Evolutionary conservation across 1,140 invertebrate genomes (phyloP), one percentile per base, ranked within the genome.

Genomic region (Gonioctena quinquepunctata): DNA sequence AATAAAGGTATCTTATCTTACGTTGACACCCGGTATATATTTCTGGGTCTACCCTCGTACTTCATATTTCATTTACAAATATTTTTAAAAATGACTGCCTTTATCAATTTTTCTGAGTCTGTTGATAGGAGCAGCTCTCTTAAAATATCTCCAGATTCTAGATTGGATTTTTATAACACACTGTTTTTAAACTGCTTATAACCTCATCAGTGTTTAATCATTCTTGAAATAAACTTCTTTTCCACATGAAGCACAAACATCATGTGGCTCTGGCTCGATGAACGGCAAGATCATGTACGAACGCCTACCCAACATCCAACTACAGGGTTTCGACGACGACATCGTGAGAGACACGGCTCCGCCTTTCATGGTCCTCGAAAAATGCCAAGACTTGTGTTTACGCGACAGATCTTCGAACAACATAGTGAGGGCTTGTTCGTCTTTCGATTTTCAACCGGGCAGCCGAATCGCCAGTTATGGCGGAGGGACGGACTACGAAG

Each of bases 171-270:
- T n/a, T n/a, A n/a, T n/a, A n/a, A n/a, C n/a, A n/a, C n/a, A n/a
- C n/a, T n/a, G n/a, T n/a, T n/a, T n/a, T n/a, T n/a, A n/a, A n/a
- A n/a, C n/a, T n/a, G n/a, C n/a, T n/a, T n/a, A n/a, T n/a, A n/a
- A n/a, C n/a, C n/a, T n/a, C n/a, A n/a, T n/a, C n/a, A n/a, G n/a
- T n/a, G n/a, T n/a, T n/a, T n/a, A n/a, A n/a, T n/a, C n/a, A n/a
- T n/a, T n/a, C n/a, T n/a, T n/a, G n/a, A n/a, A n/a, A n/a, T n/a
- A n/a, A n/a, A n/a, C n/a, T n/a, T n/a, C n/a, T n/a, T n/a, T n/a
- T n/a, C n/a, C n/a, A n/a, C n/a, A n/a, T n/a, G n/a, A n/a, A 94
- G 93, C 92, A 70, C 94, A 96, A 90, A 95, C 93, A 73, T 94
- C 93, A 65, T 96, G 94, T 81, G 95, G 95, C 80, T 92, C 94